Conservation (phyloP, 2,797 vertebrate species). For the Phataginus tricuspis region DNA sequence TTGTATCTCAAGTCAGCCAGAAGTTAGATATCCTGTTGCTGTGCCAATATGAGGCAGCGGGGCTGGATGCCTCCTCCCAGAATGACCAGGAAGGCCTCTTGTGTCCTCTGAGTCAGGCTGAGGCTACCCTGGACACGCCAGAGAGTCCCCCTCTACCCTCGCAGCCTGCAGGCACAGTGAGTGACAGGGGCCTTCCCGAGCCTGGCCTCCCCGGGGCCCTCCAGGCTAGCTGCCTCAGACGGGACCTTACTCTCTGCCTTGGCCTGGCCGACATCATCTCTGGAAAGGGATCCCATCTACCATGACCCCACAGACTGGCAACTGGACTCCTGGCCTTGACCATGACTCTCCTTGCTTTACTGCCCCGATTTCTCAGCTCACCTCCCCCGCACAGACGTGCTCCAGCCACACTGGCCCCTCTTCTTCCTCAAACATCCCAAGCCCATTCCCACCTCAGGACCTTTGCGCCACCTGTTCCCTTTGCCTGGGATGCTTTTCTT, state of each 20-base stretch:
- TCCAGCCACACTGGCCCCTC: not conserved
- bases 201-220: not conserved
- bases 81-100: not conserved
- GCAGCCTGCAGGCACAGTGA: not conserved
- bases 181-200: not conserved
- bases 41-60: fast-evolving
- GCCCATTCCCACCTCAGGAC: not conserved
- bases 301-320: not conserved
- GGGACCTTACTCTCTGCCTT: not conserved
- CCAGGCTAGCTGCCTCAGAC: not conserved
- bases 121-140: not conserved
- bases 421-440: not conserved
- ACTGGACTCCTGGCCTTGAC: not conserved
- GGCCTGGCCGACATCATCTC: not conserved
- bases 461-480: not conserved
- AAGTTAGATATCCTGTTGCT: not conserved
- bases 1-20: not conserved
- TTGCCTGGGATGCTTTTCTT: not conserved
- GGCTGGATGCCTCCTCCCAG: not conserved
- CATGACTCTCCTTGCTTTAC: not conserved
- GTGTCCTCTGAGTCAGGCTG: not conserved
- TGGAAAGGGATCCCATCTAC: not conserved
- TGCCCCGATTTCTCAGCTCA: not conserved
- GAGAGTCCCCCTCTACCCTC: too few species aligned
- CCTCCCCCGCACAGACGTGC: not conserved